Evolutionary conservation across 35 echinoderm and acorn worm genomes (phyloP).

Genomic region (Amphiura filiformis): DNA sequence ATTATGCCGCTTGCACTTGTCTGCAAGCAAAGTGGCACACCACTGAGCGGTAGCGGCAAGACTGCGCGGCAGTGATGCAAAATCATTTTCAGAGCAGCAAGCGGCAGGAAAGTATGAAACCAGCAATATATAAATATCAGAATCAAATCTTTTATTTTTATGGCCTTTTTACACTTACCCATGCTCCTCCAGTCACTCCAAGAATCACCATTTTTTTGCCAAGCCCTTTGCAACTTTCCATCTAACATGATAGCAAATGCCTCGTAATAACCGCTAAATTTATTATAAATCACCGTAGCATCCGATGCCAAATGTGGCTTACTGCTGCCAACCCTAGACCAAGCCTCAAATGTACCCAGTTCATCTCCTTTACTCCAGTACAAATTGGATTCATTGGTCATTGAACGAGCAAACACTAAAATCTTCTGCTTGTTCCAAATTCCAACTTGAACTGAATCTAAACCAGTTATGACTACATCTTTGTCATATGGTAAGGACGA

Average conservation of each 20-base stretch:
- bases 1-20: too few relatives aligned
- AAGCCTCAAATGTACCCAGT: conserved; percentile 4
- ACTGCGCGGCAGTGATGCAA: neutral
- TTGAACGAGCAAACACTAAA: conserved; percentile 59
- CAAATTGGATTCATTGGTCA: conserved; percentile 31
- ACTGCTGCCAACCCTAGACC: conserved; percentile 37
- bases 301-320: conserved; percentile 26
- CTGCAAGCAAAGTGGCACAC: too few relatives aligned
- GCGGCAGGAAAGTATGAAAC: too few relatives aligned
- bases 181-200: conserved; percentile 53
- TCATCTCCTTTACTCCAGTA: conserved; percentile 58
- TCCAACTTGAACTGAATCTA: conserved; percentile 28
- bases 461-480: neutral
- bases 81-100: too few relatives aligned
- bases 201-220: conserved; percentile 50
- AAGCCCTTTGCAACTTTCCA: conserved; percentile 45
- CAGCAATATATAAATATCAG: neutral
- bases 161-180: conserved; percentile 17
- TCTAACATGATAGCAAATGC: conserved; percentile 54
- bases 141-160: too few relatives aligned
- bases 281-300: conserved; percentile 49
- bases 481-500: neutral
- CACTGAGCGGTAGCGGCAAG: neutral
- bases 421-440: conserved; percentile 30
- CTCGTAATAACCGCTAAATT: conserved; percentile 50